Conservation (phyloP, 2,113 vertebrate genomes). For the Rafetus swinhoei region DNA sequence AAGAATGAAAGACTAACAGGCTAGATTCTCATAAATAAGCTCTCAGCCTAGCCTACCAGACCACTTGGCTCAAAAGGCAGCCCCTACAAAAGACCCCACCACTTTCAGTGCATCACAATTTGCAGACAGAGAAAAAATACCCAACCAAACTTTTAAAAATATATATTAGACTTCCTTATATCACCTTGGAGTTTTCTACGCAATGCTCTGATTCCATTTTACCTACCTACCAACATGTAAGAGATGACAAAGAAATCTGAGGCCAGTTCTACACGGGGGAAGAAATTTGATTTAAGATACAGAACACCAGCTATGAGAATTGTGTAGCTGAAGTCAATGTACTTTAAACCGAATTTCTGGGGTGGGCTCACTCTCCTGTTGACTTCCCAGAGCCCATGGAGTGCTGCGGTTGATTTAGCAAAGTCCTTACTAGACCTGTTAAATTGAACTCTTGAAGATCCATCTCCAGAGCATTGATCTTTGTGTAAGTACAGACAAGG, state of each 20-base stretch:
- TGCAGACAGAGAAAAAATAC: not conserved
- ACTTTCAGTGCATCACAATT: not conserved
- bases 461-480: too few relatives aligned
- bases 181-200: not conserved
- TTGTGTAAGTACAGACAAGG: too few relatives aligned
- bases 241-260: not conserved
- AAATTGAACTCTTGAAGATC: too few relatives aligned
- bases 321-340: too few relatives aligned
- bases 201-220: not conserved
- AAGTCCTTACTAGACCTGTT: too few relatives aligned
- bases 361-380: too few relatives aligned
- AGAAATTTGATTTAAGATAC: too few relatives aligned
- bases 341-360: too few relatives aligned
- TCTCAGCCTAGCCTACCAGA: not conserved
- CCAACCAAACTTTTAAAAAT: not conserved
- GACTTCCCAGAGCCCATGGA: too few relatives aligned
- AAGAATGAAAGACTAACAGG: not conserved
- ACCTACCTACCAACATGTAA: not conserved
- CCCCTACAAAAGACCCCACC: not conserved
- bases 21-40: not conserved
- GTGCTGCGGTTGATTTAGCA: too few relatives aligned
- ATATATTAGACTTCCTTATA: not conserved
- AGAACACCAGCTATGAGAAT: too few relatives aligned
- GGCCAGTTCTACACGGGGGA: not conserved
- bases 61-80: not conserved